Evolutionary conservation across 2,888 invertebrate species (phyloP).

Genomic region (Megastigmus dorsalis): DNA sequence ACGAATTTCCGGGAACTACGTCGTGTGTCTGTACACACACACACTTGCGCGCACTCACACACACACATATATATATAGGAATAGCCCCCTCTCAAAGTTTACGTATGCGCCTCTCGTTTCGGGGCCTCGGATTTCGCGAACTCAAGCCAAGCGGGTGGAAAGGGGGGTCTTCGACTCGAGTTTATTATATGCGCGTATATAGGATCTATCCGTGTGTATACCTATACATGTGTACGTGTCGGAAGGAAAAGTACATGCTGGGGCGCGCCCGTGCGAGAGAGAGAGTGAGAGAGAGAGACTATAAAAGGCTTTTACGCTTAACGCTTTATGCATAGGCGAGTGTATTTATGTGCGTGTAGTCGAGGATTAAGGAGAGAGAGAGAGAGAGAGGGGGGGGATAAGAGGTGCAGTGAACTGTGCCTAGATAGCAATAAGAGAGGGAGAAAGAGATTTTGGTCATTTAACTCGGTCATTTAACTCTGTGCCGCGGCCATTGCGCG

Average conservation of each 20-base stretch:
- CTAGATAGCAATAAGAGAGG: no score
- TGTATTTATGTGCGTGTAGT: not conserved
- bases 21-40: no score
- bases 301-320: slow-evolving; percentile 5
- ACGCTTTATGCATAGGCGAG: not conserved
- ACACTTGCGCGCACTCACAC: no score
- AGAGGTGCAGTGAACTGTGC: not conserved
- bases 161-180: not conserved
- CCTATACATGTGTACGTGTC: no score
- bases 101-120: slow-evolving; percentile 34
- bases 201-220: not conserved
- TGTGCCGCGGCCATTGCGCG: no score
- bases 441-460: not conserved
- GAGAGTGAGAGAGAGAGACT: not conserved
- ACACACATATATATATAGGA: no score
- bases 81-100: not conserved
- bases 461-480: no score
- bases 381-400: not conserved
- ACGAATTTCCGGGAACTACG: slow-evolving; percentile 38
- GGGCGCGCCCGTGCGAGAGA: no score
- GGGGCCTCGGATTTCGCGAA: not conserved
- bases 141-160: no score
- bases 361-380: not conserved
- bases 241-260: slow-evolving; percentile 4
- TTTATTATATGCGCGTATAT: not conserved